These are phyloP conservation scores for Alaudala cheleensis DNA, from an alignment of 2,113 vertebrate genomes.

Conservation along the genomic window DNA sequence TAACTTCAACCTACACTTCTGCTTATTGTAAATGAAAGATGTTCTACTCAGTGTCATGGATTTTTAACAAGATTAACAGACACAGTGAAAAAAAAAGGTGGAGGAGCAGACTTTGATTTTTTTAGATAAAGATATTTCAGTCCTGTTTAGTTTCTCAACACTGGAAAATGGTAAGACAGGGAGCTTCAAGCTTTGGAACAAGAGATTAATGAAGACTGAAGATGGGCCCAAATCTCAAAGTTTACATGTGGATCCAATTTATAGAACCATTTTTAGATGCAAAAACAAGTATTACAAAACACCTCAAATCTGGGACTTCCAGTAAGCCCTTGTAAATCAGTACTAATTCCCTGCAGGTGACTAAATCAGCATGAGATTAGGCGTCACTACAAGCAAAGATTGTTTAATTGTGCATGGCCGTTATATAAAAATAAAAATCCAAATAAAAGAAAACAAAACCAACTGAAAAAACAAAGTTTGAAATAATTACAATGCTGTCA, in stretches of 20 bases:
- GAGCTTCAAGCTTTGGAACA: not conserved
- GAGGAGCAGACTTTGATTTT: not conserved
- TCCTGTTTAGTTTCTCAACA: not conserved
- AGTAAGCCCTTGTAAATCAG: not conserved
- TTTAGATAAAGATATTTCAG: slow-evolving; percentile 26
- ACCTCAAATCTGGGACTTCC: not conserved
- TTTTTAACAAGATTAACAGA: not conserved
- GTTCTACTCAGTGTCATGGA: not conserved
- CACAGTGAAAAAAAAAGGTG: not conserved
- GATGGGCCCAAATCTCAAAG: not conserved
- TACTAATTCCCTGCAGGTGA: not conserved
- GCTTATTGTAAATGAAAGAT: not conserved
- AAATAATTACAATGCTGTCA: slow-evolving; percentile 4
- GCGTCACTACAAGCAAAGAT: not conserved
- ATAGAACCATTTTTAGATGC: not conserved
- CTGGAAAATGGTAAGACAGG: not conserved
- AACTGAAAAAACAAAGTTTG: not conserved
- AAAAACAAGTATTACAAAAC: not conserved
- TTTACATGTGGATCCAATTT: not conserved
- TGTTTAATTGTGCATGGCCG: not conserved
- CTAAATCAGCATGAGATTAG: not conserved
- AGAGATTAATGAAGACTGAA: not conserved
- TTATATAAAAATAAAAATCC: not conserved
- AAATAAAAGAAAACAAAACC: not conserved
- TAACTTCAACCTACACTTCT: not conserved